Conservation (phyloP, 2,113 vertebrate species). For the Coryphaenoides rupestris region DNA sequence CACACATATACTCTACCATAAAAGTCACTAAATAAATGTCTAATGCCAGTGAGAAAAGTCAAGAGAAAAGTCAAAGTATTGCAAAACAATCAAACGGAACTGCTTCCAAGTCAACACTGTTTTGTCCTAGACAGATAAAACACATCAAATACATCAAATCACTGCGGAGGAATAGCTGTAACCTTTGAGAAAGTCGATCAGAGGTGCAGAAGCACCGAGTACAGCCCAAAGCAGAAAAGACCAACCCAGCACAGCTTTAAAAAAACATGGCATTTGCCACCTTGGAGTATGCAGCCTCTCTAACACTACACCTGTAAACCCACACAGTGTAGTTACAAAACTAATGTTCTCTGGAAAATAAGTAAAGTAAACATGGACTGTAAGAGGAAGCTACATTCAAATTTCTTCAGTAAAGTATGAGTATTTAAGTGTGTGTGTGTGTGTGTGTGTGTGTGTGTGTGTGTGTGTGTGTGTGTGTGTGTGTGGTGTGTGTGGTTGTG, state of each 20-base stretch:
- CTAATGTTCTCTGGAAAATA: not conserved
- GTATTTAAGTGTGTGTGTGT: slow-evolving; percentile 17
- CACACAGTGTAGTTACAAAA: slow-evolving; percentile 55
- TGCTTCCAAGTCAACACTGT: slow-evolving; percentile 52
- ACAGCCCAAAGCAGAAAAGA: slow-evolving; percentile 71
- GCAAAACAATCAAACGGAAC: slow-evolving; percentile 38
- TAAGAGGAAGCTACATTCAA: slow-evolving; percentile 56
- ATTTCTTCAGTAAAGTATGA: slow-evolving; percentile 49
- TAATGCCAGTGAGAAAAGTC: not conserved
- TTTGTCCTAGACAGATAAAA: slow-evolving; percentile 55
- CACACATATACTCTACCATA: not conserved
- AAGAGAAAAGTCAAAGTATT: slow-evolving; percentile 31
- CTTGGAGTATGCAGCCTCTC: slow-evolving; percentile 66
- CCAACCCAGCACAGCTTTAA: slow-evolving; percentile 71
- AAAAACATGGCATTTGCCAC: slow-evolving; percentile 73
- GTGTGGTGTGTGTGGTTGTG: slow-evolving; percentile 13
- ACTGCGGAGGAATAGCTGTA: slow-evolving; percentile 64
- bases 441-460: slow-evolving; percentile 8
- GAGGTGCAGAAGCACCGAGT: slow-evolving; percentile 64
- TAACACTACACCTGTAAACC: slow-evolving; percentile 66
- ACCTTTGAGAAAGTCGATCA: slow-evolving; percentile 74
- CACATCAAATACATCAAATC: slow-evolving; percentile 68
- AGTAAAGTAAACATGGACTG: slow-evolving; percentile 14
- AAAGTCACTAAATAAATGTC: slow-evolving; percentile 29
- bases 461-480: slow-evolving; percentile 11